Evolutionary conservation across 2,888 invertebrate species (phyloP), one percentile per base, ranked within the genome.

Genomic region (Troglohyphantes excavatus): DNA sequence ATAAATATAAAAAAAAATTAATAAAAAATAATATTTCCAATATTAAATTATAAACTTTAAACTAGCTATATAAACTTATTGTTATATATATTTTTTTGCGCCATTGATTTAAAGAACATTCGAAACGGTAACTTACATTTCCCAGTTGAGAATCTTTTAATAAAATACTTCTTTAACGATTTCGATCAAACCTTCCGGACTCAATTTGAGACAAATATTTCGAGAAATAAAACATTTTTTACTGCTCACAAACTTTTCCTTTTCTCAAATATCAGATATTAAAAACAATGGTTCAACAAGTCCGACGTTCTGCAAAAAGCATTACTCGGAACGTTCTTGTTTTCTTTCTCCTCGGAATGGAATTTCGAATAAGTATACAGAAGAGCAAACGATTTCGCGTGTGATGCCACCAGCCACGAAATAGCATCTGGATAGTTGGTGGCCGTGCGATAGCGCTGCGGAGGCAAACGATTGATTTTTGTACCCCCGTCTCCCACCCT

Each of bases 381-480:
- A 19, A 29, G 46, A 1, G 29, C 53, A 19, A 33, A 61, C 33
- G n/a, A 19, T 19, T 29, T 75, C 67, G 39, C 65, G 65, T 79
- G 67, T 65, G 79, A 43, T 67, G 67, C 79, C 79, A 67, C 67
- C 79, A 46, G 43, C 79, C 67, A 33, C 67, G 46, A 59, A 67
- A 79, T 67, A 65, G 26, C 46, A 79, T 79, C 79, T 79, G 79
- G 72, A 75, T 59, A 46, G 76, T 63, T 76, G 79, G 63, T 76
- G 29, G 72, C 75, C 61, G 61, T 59, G 11, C 27, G 79, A 79
- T 65, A 79, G 79, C 79, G 79, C 79, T 79, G 79, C 79, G 79
- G 79, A 79, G 67, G 79, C 79, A 70, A n/a, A 70, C 81, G 81
- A 81, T 81, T 81, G 81, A 81, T 81, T 81, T 81, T 81, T 53